Evolutionary conservation across 2,113 vertebrate genomes (phyloP).

Genomic region (Damaliscus lunatus): DNA sequence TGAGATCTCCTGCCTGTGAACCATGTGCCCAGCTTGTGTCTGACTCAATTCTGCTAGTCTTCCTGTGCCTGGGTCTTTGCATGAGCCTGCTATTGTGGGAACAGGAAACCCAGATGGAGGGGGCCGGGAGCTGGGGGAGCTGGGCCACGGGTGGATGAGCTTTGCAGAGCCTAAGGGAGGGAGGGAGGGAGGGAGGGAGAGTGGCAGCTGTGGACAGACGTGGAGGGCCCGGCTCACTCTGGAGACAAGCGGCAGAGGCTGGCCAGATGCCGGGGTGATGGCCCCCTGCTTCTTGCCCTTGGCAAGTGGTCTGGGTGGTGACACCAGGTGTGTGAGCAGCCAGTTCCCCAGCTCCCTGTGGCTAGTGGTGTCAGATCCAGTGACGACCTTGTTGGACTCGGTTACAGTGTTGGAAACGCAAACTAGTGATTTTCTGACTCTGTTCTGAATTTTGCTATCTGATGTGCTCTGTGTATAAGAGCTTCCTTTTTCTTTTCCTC

Average conservation of each 20-base stretch:
- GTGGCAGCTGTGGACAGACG: too few species aligned
- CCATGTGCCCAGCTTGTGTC: background rate
- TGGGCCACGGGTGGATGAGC: background rate
- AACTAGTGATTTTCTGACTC: background rate
- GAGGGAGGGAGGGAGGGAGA: background rate
- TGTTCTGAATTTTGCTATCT: background rate
- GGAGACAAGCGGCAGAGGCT: fast-evolving
- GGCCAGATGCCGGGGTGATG: fast-evolving
- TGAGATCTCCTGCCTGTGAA: background rate
- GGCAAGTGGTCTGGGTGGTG: background rate
- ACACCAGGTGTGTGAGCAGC: background rate
- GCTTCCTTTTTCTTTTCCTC: background rate
- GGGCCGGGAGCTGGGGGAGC: background rate
- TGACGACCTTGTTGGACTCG: background rate
- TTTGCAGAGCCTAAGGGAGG: background rate
- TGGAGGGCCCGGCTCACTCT: background rate
- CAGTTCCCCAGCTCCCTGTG: too few species aligned
- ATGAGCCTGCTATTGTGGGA: background rate
- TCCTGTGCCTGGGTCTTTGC: background rate
- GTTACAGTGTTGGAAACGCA: background rate
- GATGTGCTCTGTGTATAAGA: background rate
- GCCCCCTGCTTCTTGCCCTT: background rate
- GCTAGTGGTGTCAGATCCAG: background rate
- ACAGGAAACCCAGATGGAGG: too few species aligned
- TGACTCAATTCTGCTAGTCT: background rate